Base-by-base conservation (phyloP, 1,140 invertebrate species). In the Zaprionus africanus region DNA sequence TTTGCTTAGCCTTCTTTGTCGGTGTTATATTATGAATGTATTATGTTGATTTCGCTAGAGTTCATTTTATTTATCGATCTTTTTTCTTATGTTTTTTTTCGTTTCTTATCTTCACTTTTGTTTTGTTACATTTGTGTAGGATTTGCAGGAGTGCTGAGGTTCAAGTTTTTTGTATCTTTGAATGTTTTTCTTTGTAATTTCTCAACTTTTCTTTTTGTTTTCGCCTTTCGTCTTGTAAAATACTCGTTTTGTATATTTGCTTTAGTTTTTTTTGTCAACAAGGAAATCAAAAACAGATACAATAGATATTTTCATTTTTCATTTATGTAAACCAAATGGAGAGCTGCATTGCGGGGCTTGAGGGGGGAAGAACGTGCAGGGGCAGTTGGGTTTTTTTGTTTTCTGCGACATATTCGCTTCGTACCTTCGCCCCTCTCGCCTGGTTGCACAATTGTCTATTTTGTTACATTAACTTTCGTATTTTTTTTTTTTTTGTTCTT, bases 101-200 rank as follows among this genome's bases (percentile, higher is more conserved):
- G 13, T 72, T 36, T 24, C 66, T 71, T 63, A 22, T 72, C 26
- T 66, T 72, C 22, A 38, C 60, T 19, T 75, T 78, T 80, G 62
- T 38, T 84, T 84, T 84, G 79, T 86, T 90, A 86, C 79, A 86
- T 87, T 80, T 92, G 84, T 91, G 91, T 90, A 91, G 87, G 91
- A 92, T 19, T 51, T 91, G 91, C 82, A 88, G 87, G 90, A 90
- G 87, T 92, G 85, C 91, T 92, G 91, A 92, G 91, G 91, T 92
- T 92, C 88, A 86, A 92, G 78, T 85, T 90, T 87, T 92, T 92
- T 92, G 91, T 92, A 92, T 92, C 91, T 83, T 90, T 91, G 79
- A 82, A 86, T 88, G 81, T 91, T 77, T 78, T 77, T 79, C 71
- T 88, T 92, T 87, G 88, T 91, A 82, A 88, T 81, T 90, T 90